Conservation (phyloP, 2,888 invertebrate genomes). For the Caenorhabditis virilis region DNA sequence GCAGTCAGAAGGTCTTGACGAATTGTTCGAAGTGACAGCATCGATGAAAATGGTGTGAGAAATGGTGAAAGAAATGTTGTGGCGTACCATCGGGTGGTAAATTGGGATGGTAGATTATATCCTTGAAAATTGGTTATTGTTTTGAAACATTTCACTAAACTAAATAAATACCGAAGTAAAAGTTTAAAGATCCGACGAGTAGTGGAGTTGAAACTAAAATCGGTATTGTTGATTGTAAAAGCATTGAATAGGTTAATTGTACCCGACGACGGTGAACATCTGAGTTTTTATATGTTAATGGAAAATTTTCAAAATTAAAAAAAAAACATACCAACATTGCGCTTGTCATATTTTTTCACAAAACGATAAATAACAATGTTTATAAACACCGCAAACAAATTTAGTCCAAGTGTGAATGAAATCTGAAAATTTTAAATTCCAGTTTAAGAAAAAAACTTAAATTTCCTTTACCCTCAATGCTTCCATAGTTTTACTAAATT, state of each 20-base stretch:
- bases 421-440: constrained; percentile 12
- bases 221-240: constrained; percentile 33
- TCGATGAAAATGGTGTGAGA: constrained; percentile 31
- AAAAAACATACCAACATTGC: constrained; percentile 20
- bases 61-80: constrained; percentile 33
- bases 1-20: constrained; percentile 23
- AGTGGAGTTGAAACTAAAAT: constrained; percentile 32
- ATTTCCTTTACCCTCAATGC: constrained; percentile 16
- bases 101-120: constrained; percentile 22
- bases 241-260: constrained; percentile 35
- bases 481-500: constrained; percentile 33
- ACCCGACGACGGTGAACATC: constrained; percentile 32
- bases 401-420: constrained; percentile 28
- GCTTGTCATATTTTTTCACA: constrained; percentile 32
- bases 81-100: constrained; percentile 33
- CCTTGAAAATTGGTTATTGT: too few relatives aligned
- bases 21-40: constrained; percentile 29
- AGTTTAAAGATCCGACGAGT: constrained; percentile 35
- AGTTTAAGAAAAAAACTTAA: not conserved
- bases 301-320: not conserved
- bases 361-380: constrained; percentile 22
- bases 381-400: constrained; percentile 26
- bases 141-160: constrained; percentile 1
- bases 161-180: constrained; percentile 29
- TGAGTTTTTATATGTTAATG: not conserved